phyloP scores from a whole-genome alignment of 2,797 vertebrate species.

The Threskiornis aethiopicus region DNA sequence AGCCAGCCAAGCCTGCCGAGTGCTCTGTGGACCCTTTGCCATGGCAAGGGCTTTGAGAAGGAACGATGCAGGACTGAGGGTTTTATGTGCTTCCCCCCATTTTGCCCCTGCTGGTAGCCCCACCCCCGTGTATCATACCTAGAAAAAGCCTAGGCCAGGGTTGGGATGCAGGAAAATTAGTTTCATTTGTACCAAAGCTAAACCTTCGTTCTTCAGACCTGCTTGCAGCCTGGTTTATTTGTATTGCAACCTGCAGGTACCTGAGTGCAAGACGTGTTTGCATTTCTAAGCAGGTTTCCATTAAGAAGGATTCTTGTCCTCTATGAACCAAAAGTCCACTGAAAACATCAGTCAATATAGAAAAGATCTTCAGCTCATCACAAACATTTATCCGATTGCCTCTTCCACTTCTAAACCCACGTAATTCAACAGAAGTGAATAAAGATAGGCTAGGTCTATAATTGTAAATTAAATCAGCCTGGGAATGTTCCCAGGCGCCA shows the following conservation, averaged over 20 bases:
- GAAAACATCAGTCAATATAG: not conserved
- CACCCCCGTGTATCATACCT: fast-evolving
- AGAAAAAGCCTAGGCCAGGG: not conserved
- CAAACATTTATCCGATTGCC: not conserved
- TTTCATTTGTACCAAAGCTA: not conserved
- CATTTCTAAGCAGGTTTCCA: not conserved
- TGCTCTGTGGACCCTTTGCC: not conserved
- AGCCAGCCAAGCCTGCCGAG: not conserved
- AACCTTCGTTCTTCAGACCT: not conserved
- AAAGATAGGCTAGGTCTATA: not conserved
- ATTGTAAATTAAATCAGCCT: not conserved
- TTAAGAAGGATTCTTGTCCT: not conserved
- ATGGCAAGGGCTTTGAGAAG: not conserved
- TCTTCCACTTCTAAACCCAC: not conserved
- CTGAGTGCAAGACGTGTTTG: not conserved
- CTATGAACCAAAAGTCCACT: not conserved
- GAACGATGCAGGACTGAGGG: no score
- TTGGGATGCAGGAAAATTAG: not conserved
- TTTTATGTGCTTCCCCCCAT: not conserved
- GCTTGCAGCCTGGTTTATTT: not conserved
- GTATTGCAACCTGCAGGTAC: not conserved
- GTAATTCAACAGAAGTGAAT: not conserved
- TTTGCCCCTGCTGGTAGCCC: not conserved
- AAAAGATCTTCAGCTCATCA: not conserved
- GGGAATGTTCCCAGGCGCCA: not conserved